Conservation (phyloP, 2,797 vertebrate genomes). For the Coregonus ussuriensis region DNA sequence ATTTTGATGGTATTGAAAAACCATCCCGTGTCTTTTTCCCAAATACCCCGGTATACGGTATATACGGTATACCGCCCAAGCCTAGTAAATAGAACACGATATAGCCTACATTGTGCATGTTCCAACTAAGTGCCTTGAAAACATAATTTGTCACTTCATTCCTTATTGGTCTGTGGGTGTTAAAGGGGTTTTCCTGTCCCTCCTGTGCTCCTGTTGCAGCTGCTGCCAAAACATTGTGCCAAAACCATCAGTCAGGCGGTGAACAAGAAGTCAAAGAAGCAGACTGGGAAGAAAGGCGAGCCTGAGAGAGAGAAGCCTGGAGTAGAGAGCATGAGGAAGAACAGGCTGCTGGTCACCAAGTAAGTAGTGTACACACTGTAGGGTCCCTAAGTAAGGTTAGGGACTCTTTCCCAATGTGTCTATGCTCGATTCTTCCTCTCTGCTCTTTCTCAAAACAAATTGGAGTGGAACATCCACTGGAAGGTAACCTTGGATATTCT, state of each 20-base stretch:
- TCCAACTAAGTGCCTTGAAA: not conserved
- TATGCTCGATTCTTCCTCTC: not conserved
- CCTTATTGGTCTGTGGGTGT: conserved; percentile 10
- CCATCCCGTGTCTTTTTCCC: too few relatives aligned
- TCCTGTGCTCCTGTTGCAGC: conserved; percentile 65
- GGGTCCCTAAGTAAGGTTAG: not conserved
- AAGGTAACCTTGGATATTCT: not conserved
- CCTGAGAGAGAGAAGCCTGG: conserved; percentile 97
- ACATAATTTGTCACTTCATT: conserved; percentile 9
- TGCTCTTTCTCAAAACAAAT: not conserved
- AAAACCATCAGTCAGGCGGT: conserved; percentile 99
- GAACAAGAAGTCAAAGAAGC: conserved; percentile 99
- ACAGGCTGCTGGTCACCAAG: conserved; percentile 85
- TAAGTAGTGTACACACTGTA: conserved; percentile 44
- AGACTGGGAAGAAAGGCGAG: conserved; percentile 93
- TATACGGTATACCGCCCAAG: not conserved
- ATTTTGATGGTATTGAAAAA: too few relatives aligned
- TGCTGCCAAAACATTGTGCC: conserved; percentile 98
- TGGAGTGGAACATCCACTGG: not conserved
- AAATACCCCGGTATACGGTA: too few relatives aligned
- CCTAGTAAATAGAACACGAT: not conserved
- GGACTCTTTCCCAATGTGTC: not conserved
- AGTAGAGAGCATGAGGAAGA: conserved; percentile 99
- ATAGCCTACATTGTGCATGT: not conserved
- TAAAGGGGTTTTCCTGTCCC: conserved; percentile 1